Evolutionary conservation across 1,140 invertebrate species (phyloP), one percentile per base, ranked within the genome.

Genomic region (Ceratitis capitata): DNA sequence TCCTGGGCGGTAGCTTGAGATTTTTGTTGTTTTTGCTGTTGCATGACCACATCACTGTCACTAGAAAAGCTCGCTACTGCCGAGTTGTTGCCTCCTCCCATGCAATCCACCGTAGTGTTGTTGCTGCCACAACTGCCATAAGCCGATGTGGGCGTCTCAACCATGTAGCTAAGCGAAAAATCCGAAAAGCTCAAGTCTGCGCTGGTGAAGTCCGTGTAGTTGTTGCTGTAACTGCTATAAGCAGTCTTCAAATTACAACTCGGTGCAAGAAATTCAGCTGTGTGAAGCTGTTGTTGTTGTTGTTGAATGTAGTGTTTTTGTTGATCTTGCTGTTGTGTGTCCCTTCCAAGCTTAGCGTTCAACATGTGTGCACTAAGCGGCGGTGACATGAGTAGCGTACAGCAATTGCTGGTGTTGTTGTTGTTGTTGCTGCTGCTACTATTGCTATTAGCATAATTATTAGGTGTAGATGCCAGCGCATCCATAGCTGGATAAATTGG

Each of bases 141-240:
- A 49, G 89, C 89, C 47, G 91, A 92, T 82, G 88, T 91, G 9
- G 91, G 91, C 10, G 91, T 92, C 56, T 92, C 91, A 45, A 87
- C 88, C 23, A 89, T 86, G 32, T 89, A 88, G 86, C 86, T 89
- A 4, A 88, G 88, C 29, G 89, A 90, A 35, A 91, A 90, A 82
- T 91, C 89, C 32, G 89, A 88, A 86, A 91, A 91, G 64, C 91
- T 87, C 56, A 88, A 53, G 0, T 90, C 88, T 0, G 85, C 86
- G 29, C 85, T 85, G 26, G 85, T 53, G 29, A 91, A 91, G 39
- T 86, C 82, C 16, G 51, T 61, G 29, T 84, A 85, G 42, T 64
- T 74, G 26, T 82, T 87, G 32, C 69, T 74, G 51, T 26, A 74
- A 82, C 69, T 83, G 51, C 49, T 74, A 82, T 86, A 85, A 61